Conservation (phyloP, 2,113 vertebrate genomes). For the Bothrops jararaca region DNA sequence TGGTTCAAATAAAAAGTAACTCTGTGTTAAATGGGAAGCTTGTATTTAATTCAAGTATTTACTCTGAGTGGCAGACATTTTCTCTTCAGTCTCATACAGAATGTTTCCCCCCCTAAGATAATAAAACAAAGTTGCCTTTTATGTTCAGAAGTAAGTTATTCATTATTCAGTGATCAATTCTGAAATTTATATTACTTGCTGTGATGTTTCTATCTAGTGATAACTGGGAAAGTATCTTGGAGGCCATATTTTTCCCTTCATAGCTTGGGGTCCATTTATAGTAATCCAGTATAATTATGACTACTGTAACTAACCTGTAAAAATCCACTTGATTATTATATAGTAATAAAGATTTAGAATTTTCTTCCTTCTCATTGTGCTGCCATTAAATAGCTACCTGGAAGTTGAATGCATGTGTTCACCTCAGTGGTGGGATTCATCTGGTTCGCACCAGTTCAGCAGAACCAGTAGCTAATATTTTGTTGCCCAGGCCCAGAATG, state of each 20-base stretch:
- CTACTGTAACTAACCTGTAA: not conserved
- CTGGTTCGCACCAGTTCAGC: no score
- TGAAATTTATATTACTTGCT: not conserved
- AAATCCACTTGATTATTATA: not conserved
- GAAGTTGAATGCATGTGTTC: not conserved
- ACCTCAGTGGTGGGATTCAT: no score
- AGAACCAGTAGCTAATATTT: no score
- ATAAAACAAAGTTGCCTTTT: not conserved
- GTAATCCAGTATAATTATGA: not conserved
- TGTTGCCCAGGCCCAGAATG: no score
- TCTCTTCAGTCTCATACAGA: not conserved
- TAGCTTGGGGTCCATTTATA: not conserved
- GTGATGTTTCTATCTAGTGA: not conserved
- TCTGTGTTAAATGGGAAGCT: not conserved
- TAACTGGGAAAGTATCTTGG: not conserved
- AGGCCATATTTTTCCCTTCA: not conserved
- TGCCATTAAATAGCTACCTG: not conserved
- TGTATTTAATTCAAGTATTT: not conserved
- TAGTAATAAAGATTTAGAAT: not conserved
- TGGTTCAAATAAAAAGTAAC: not conserved
- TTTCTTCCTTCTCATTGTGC: not conserved
- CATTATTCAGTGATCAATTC: not conserved
- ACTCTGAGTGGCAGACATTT: not conserved
- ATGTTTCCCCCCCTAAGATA: not conserved
- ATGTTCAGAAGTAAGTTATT: not conserved